These are phyloP conservation scores for Gymnorhina tibicen DNA, from an alignment of 2,113 vertebrate species.

Conservation along the genomic window DNA sequence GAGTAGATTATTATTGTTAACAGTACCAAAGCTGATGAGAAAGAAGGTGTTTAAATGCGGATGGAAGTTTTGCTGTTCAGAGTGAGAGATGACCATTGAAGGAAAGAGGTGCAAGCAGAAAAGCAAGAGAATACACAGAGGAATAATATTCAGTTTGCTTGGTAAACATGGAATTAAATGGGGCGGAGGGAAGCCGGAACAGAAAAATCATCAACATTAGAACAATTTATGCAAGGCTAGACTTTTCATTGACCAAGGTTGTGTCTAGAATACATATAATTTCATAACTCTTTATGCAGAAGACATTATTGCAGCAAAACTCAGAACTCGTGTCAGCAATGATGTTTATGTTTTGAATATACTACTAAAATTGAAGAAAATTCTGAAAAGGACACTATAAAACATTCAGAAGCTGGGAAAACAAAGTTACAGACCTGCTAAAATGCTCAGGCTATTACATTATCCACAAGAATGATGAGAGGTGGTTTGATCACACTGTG, in stretches of 20 bases:
- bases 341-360: not conserved
- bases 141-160: not conserved
- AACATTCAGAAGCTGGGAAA: not conserved
- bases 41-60: not conserved
- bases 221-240: not conserved
- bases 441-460: not conserved
- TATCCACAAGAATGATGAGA: not conserved
- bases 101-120: not conserved
- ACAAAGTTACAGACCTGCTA: not conserved
- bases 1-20: not conserved
- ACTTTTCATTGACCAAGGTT: not conserved
- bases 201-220: not conserved
- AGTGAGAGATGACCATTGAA: not conserved
- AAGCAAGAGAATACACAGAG: not conserved
- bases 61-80: not conserved
- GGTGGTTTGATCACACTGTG: not conserved
- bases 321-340: not conserved
- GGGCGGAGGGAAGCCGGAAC: accelerated
- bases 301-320: not conserved
- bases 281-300: not conserved
- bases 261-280: not conserved
- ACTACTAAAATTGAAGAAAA: not conserved
- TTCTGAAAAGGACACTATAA: not conserved
- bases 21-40: not conserved
- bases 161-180: not conserved